These are phyloP conservation scores for Acanthosepion lycidas DNA, from an alignment of 2,888 invertebrate genomes.

Conservation along the genomic window DNA sequence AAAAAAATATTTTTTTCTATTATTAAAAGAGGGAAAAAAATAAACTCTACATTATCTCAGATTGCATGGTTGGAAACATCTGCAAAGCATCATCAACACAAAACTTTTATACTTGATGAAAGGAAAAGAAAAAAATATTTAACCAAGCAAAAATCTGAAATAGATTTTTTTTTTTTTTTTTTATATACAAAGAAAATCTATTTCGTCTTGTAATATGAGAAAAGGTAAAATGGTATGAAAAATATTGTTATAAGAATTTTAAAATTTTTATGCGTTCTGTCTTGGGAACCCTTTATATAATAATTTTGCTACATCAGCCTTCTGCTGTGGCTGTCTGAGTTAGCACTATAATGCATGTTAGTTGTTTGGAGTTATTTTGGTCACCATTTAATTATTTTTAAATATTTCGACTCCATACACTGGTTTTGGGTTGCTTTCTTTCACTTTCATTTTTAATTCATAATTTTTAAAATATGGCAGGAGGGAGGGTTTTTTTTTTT, in stretches of 20 bases:
- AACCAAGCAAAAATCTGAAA: neutral
- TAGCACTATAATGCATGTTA: neutral
- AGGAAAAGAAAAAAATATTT: neutral
- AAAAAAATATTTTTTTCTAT: neutral
- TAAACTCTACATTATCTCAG: neutral
- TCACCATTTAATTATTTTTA: neutral
- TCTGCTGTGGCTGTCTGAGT: neutral
- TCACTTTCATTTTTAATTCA: neutral
- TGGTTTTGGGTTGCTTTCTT: constrained; percentile 12
- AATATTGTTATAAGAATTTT: neutral
- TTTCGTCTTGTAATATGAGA: neutral
- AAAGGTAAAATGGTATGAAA: neutral
- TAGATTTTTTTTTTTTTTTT: no score
- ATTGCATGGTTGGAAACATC: neutral
- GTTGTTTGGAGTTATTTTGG: neutral
- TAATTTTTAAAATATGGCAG: neutral
- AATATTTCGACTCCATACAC: neutral
- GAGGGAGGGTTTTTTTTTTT: neutral
- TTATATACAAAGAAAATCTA: neutral
- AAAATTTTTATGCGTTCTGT: neutral
- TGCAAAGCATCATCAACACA: neutral
- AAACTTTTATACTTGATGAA: neutral
- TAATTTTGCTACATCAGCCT: neutral
- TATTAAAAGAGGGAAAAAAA: neutral
- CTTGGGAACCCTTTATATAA: neutral